phyloP scores from a whole-genome alignment of 2,113 vertebrate genomes.

The Progne subis region DNA sequence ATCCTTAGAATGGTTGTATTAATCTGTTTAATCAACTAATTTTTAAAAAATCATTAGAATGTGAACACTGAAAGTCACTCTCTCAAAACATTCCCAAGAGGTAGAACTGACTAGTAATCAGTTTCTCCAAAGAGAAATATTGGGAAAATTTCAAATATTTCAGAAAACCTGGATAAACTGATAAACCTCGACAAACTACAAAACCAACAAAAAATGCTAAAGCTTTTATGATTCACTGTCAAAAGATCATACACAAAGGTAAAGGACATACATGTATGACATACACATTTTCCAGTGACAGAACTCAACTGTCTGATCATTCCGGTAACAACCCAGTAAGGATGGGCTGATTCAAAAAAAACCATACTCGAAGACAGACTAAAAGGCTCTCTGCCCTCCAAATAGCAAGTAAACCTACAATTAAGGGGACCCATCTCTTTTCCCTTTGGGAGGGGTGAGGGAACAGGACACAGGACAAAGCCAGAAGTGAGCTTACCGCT shows the following conservation, averaged over 20 bases:
- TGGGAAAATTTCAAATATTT: neutral
- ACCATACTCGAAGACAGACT: neutral
- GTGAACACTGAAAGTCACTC: neutral
- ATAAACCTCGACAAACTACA: too few relatives aligned
- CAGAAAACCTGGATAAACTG: neutral
- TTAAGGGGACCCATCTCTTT: neutral
- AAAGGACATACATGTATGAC: neutral
- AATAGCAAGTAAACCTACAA: neutral
- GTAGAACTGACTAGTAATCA: neutral
- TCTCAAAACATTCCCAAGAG: neutral
- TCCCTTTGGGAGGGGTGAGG: neutral
- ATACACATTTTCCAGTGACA: fast-evolving
- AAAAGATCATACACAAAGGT: neutral
- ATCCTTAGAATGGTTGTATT: neutral
- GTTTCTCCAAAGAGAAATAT: neutral
- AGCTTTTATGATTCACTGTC: neutral
- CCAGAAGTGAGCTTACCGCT: constrained; percentile 77
- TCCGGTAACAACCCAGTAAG: neutral
- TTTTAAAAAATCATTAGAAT: neutral
- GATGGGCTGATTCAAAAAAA: neutral
- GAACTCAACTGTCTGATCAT: neutral
- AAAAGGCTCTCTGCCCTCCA: neutral
- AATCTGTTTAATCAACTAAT: neutral
- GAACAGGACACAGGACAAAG: neutral
- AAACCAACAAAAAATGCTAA: neutral